Base-by-base conservation (phyloP, 2,888 invertebrate genomes). In the Lingula anatina region DNA sequence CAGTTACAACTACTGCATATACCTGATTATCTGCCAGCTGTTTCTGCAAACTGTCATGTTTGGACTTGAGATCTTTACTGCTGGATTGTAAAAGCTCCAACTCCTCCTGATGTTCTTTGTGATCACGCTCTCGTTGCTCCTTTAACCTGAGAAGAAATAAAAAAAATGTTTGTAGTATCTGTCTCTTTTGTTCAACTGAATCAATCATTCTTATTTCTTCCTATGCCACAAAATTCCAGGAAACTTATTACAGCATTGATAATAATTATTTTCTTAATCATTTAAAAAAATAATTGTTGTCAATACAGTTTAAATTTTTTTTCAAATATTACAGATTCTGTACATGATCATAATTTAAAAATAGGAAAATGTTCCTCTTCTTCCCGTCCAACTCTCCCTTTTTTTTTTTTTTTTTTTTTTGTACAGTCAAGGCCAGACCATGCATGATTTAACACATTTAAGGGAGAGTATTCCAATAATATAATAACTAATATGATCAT, bases 81-180 rank as follows among this genome's bases (percentile, higher is more conserved):
- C 93, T 91, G 64, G 93, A 84, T 75, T 93, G 91, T 73, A 92
- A 91, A 20, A 91, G 81, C 68, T 95, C 95, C 57, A 94, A 83
- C 77, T 97, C 96, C 78, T 96, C 96, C 62, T 91, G 89, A 73
- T 94, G 90, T 70, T 97, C 96, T 63, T 91, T 89, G 78, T 96
- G 95, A 38, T 93, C 90, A 63, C 94, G 84, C 70, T 96, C 95
- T 71, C 95, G 83, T 75, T 96, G 95, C 71, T 97, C 95, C 46
- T 70, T 70, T 46, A 75, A 50, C 51, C 74, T 74, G 55, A 24
- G 55, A 51, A 26, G 51, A 35, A 46, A 35, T 26, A 24, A 18
- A 51, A 42, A 26, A 3, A 50, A 28, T 12, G 25, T 44, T 39
- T 15, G 9, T 39, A 12, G 9, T 31, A 31, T 31, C 9, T 31